A percentile compares a stretch with the other conserved stretches of the same genome.
Evolutionary conservation across 2,113 vertebrate genomes (phyloP).

Genomic region (Psilopogon haemacephalus): DNA sequence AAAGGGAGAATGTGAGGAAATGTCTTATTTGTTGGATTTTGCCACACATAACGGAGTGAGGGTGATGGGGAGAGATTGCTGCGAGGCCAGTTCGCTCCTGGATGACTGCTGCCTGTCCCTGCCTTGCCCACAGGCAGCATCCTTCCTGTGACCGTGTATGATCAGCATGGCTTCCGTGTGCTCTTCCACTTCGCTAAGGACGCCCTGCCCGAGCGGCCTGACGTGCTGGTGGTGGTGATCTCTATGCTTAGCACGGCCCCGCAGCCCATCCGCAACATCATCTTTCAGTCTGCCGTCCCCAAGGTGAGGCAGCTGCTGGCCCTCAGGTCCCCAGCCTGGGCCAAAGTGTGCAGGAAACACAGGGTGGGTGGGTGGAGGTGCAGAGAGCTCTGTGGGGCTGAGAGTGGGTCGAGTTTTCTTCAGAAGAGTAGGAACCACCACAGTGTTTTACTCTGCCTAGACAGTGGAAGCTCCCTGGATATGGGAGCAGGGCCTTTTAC

Average conservation of each 20-base stretch:
- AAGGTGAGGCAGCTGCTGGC: conserved; percentile 77
- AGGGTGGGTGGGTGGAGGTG: neutral
- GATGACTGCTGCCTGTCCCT: neutral
- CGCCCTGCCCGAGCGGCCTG: conserved; percentile 83
- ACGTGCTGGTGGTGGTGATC: conserved; percentile 94
- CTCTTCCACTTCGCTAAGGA: conserved; percentile 94
- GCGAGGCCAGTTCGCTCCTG: neutral
- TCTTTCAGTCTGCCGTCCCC: conserved; percentile 95
- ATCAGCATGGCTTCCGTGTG: conserved; percentile 91
- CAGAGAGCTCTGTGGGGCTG: neutral
- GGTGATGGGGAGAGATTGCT: neutral
- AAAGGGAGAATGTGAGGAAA: neutral
- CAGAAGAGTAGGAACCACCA: neutral
- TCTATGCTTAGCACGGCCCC: conserved; percentile 96
- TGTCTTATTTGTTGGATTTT: neutral
- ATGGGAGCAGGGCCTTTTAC: neutral
- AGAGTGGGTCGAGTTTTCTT: neutral
- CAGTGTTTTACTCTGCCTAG: neutral
- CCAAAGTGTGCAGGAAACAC: neutral
- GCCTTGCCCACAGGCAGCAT: conserved; percentile 82
- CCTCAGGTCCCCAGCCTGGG: neutral
- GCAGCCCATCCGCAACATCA: conserved; percentile 87
- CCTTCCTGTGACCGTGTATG: conserved; percentile 92
- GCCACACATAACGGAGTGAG: neutral
- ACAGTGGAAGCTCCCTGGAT: neutral